Percentiles rank a stretch among this genome's conserved stretches.
Evolutionary conservation across 2,888 invertebrate species (phyloP).

Genomic region (Hypsopygia costalis): DNA sequence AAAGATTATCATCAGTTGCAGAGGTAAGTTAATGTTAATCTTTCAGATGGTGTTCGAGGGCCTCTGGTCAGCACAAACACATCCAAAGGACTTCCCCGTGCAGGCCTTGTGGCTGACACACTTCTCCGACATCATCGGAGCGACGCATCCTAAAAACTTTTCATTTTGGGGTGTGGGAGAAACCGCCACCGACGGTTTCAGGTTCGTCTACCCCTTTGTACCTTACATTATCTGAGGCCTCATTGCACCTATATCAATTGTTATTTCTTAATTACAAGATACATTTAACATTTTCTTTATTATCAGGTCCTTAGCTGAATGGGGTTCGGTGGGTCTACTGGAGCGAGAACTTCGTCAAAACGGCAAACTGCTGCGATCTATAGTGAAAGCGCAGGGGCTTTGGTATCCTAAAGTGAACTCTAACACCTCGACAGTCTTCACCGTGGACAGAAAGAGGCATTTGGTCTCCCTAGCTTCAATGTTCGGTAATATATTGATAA

Average conservation of each 20-base stretch:
- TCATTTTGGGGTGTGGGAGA: slow-evolving; percentile 96
- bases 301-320: slow-evolving; percentile 85
- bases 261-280: no score
- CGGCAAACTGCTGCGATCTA: slow-evolving; percentile 87
- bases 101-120: slow-evolving; percentile 93
- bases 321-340: slow-evolving; percentile 92
- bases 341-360: slow-evolving; percentile 94
- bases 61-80: slow-evolving; percentile 96
- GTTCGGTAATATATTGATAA: slow-evolving; percentile 80
- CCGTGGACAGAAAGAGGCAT: slow-evolving; percentile 91
- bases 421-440: slow-evolving; percentile 90
- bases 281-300: no score
- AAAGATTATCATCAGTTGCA: no score
- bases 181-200: slow-evolving; percentile 93
- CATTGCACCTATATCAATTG: no score
- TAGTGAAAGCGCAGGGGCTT: slow-evolving; percentile 93
- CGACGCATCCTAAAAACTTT: slow-evolving; percentile 93
- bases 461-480: slow-evolving; percentile 93
- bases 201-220: slow-evolving; percentile 72
- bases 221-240: no score
- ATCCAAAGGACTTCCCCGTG: slow-evolving; percentile 97
- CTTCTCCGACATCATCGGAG: slow-evolving; percentile 98
- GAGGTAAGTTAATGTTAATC: no score
- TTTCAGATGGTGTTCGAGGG: slow-evolving; percentile 93
- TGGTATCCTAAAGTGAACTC: slow-evolving; percentile 94